phyloP scores from a whole-genome alignment of 2,113 vertebrate genomes.

The Myrmecophaga tridactyla region DNA sequence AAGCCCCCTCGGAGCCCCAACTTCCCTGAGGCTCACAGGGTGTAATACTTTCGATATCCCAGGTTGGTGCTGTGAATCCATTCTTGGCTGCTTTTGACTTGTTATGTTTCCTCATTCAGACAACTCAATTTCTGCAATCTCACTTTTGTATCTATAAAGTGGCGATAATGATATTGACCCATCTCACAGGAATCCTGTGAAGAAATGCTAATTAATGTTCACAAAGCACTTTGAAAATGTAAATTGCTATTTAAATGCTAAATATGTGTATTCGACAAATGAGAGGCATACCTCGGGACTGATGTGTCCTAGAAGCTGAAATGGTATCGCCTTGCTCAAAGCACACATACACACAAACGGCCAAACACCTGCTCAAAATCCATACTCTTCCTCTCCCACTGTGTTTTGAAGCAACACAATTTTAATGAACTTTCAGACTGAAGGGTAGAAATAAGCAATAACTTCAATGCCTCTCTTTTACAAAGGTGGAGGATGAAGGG shows the following conservation, averaged over 20 bases:
- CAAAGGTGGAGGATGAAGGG: background rate
- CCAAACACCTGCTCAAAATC: conserved; percentile 37
- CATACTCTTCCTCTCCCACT: background rate
- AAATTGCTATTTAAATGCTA: conserved; percentile 66
- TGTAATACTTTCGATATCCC: fast-evolving
- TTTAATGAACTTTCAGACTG: conserved; percentile 48
- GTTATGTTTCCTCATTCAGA: background rate
- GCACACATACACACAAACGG: conserved; percentile 32
- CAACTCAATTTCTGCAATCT: background rate
- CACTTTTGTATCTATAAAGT: conserved; percentile 36
- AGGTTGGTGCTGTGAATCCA: background rate
- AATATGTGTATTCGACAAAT: conserved; percentile 47
- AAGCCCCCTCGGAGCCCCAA: background rate
- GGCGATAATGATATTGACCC: conserved; percentile 59
- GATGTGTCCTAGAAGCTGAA: background rate
- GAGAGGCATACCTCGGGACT: conserved; percentile 5
- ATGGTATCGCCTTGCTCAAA: background rate
- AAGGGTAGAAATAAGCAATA: conserved; percentile 17
- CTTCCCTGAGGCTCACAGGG: background rate
- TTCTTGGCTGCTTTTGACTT: background rate
- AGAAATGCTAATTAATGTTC: conserved; percentile 59
- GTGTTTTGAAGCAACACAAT: conserved; percentile 20
- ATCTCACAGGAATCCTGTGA: conserved; percentile 23
- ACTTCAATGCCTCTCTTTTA: conserved; percentile 10
- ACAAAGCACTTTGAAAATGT: conserved; percentile 47